Conservation (phyloP, 2,113 vertebrate genomes). For the Toxotes jaculatrix region DNA sequence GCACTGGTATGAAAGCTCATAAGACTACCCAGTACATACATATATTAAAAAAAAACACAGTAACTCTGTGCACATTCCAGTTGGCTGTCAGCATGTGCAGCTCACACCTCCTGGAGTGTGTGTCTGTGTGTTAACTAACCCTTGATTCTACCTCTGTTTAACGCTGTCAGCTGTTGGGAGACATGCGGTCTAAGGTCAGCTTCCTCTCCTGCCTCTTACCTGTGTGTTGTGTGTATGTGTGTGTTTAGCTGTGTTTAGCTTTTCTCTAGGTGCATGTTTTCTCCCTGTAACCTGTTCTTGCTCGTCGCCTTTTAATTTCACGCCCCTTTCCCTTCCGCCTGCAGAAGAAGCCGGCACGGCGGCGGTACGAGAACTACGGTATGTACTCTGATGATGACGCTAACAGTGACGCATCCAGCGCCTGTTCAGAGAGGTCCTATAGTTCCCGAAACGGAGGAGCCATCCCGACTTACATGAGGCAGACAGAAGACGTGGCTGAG, state of each 20-base stretch:
- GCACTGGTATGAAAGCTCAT: constrained; percentile 88
- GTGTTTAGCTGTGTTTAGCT: constrained; percentile 5
- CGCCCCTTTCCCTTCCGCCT: neutral
- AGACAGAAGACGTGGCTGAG: constrained; percentile 96
- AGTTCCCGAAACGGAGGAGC: constrained; percentile 94
- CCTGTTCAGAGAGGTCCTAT: constrained; percentile 95
- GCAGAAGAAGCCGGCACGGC: constrained; percentile 94
- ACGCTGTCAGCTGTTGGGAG: constrained; percentile 99
- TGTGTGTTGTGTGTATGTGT: constrained; percentile 50
- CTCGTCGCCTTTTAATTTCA: constrained; percentile 29
- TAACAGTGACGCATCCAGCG: constrained; percentile 97
- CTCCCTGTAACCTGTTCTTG: neutral
- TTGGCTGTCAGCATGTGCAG: constrained; percentile 29
- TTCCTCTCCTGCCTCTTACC: constrained; percentile 62
- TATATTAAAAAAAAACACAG: neutral
- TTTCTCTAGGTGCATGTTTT: constrained; percentile 14
- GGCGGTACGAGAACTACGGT: constrained; percentile 92
- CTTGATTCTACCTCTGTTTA: constrained; percentile 83
- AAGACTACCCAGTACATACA: neutral
- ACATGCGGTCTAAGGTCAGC: constrained; percentile 98
- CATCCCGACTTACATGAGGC: constrained; percentile 96
- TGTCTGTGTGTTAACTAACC: constrained; percentile 72
- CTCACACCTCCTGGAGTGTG: constrained; percentile 44
- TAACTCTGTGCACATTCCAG: constrained; percentile 16
- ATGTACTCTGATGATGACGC: constrained; percentile 98